A percentile compares a stretch with the other conserved stretches of the same genome.
Conservation (phyloP, 2,113 vertebrate genomes). For the Gobiocypris rarus region DNA sequence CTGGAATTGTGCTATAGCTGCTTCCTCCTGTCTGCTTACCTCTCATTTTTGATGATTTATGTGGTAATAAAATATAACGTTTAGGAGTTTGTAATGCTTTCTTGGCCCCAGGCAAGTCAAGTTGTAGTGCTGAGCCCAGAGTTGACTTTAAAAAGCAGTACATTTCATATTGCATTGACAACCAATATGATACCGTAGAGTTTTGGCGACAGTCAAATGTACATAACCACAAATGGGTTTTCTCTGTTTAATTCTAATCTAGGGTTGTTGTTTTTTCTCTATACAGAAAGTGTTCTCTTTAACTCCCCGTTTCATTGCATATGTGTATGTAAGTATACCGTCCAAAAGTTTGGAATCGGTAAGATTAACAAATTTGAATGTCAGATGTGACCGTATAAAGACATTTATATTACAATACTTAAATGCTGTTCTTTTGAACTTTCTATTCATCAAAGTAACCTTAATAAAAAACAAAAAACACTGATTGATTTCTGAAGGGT, state of each 20-base stretch:
- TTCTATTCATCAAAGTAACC: background rate
- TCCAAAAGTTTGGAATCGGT: background rate
- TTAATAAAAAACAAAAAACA: background rate
- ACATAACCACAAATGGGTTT: slow-evolving; percentile 18
- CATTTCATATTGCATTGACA: slow-evolving; percentile 26
- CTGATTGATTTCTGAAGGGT: background rate
- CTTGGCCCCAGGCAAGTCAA: slow-evolving; percentile 21
- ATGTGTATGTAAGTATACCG: background rate
- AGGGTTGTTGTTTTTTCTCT: background rate
- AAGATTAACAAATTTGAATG: background rate
- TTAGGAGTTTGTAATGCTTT: slow-evolving; percentile 1
- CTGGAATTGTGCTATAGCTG: slow-evolving; percentile 49
- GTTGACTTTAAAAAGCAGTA: slow-evolving; percentile 15
- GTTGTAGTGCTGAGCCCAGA: slow-evolving; percentile 1
- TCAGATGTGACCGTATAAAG: background rate
- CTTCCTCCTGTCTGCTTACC: slow-evolving; percentile 47
- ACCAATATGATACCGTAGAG: background rate
- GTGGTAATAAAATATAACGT: slow-evolving; percentile 35
- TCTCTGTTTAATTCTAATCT: background rate
- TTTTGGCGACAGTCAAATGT: slow-evolving; percentile 18
- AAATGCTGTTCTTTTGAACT: background rate
- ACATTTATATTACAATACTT: background rate
- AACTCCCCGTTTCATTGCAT: background rate
- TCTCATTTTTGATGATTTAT: slow-evolving; percentile 48
- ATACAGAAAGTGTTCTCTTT: background rate